Base-by-base conservation (phyloP, 2,113 vertebrate genomes). In the Ahaetulla prasina region DNA sequence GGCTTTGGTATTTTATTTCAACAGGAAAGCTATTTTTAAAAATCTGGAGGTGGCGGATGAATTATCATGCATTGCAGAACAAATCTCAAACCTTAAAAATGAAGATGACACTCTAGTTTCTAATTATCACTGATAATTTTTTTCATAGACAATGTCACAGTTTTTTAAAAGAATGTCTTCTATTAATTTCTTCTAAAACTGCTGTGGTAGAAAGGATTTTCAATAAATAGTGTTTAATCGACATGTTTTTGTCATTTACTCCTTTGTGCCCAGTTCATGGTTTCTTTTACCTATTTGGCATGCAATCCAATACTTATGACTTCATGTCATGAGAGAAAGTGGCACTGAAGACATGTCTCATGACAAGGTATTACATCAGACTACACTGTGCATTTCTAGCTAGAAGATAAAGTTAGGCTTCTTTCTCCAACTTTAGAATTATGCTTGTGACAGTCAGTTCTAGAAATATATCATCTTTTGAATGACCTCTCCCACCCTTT, bases 401-500 rank as follows among this genome's bases (percentile, higher is more conserved):
- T 57, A 43, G 54, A 30, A 90, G 45, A 89, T 27, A 85, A 85
- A 49, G 30, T 60, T 60, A 85, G 54, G 22, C 54, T 60, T 90
- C 30, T 90, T 87, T 43, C 4, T 8, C 30, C 55, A 52, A 39
- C 85, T 87, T 90, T 85, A 43, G n/a, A 68, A 85, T 90, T 92
- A 57, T 63, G 55, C 47, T 52, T 87, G 35, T 89, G 88, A 92
- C 68, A 39, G 74, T 90, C 92, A 93, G 53, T 86, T 86, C 92
- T 49, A 63, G 54, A 90, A 92, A 35, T 16, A 90, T 27, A 35
- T 25, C 14, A 57, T 60, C 52, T 85, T 92, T 55, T 85, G 92
- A 74, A 92, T 35, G 84, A 89, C 85, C 54, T 92, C 43, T 85
- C 49, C 93, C 91, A 55, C 90, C 90, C 63, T 92, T 88, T 60